A percentile compares a stretch with the other conserved stretches of the same genome.
phyloP scores from a whole-genome alignment of 2,113 vertebrate genomes.

The Reinhardtius hippoglossoides region DNA sequence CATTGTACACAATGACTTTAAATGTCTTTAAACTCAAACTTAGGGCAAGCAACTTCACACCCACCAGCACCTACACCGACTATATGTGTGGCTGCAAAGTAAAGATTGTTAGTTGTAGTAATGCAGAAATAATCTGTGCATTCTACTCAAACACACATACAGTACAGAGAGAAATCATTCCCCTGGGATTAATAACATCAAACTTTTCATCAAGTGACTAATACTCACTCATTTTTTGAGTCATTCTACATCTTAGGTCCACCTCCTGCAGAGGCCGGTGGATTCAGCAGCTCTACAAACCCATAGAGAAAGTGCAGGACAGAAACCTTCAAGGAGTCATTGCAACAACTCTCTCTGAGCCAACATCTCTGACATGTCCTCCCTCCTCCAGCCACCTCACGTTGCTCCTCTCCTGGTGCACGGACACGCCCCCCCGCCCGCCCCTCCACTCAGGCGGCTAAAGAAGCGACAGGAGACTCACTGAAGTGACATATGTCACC shows the following conservation, averaged over 20 bases:
- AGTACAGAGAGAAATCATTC: not conserved
- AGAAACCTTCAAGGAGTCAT: constrained; percentile 47
- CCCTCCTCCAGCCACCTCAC: constrained; percentile 56
- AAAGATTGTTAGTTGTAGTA: not conserved
- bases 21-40: constrained; percentile 14
- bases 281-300: constrained; percentile 32
- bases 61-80: not conserved
- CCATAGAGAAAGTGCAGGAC: constrained; percentile 36
- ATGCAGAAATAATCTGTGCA: not conserved
- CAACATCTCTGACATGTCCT: constrained; percentile 71
- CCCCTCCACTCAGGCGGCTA: constrained; percentile 70
- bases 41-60: not conserved
- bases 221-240: constrained; percentile 67
- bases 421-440: constrained; percentile 63
- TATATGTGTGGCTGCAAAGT: constrained; percentile 7
- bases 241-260: constrained; percentile 64
- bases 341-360: constrained; percentile 57
- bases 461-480: constrained; percentile 74
- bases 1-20: constrained; percentile 28
- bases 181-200: not conserved
- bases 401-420: constrained; percentile 43
- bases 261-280: constrained; percentile 33
- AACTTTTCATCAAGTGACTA: constrained; percentile 12
- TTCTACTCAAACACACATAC: not conserved
- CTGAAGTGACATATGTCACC: constrained; percentile 80